Evolutionary conservation across 2,113 vertebrate species (phyloP).

Genomic region (Corythornis madagascariensis): DNA sequence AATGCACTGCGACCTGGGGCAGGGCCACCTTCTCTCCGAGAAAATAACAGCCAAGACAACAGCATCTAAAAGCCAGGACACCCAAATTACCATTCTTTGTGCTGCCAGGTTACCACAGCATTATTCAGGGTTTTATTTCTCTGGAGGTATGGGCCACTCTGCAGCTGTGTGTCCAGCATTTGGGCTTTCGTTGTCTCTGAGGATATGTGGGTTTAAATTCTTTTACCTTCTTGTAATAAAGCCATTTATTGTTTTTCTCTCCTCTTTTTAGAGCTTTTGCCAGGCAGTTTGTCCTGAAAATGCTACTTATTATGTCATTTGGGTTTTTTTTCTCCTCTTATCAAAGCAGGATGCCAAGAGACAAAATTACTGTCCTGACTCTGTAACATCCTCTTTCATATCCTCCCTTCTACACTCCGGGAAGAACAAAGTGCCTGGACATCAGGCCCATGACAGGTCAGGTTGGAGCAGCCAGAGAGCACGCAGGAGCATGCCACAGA

Average conservation of each 20-base stretch:
- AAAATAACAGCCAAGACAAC: background rate
- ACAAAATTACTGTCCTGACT: conserved; percentile 6
- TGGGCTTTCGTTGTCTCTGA: background rate
- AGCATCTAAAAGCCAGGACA: background rate
- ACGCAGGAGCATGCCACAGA: background rate
- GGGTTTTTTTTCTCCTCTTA: background rate
- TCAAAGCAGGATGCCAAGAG: conserved; percentile 25
- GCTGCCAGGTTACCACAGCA: background rate
- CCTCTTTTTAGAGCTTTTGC: background rate
- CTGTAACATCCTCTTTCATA: conserved; percentile 40
- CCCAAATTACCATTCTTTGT: background rate
- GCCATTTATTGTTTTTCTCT: background rate
- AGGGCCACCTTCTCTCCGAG: background rate
- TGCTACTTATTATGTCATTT: background rate
- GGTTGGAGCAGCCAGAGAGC: background rate
- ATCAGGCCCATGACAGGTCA: background rate
- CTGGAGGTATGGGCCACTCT: background rate
- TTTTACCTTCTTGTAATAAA: background rate
- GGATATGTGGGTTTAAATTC: background rate
- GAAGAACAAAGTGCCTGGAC: background rate
- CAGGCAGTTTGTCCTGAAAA: background rate
- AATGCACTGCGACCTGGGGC: background rate
- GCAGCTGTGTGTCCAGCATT: background rate
- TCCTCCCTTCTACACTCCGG: conserved; percentile 31
- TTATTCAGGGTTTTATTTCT: background rate